Conservation (phyloP, 2,888 invertebrate genomes). For the Agriopis marginaria region DNA sequence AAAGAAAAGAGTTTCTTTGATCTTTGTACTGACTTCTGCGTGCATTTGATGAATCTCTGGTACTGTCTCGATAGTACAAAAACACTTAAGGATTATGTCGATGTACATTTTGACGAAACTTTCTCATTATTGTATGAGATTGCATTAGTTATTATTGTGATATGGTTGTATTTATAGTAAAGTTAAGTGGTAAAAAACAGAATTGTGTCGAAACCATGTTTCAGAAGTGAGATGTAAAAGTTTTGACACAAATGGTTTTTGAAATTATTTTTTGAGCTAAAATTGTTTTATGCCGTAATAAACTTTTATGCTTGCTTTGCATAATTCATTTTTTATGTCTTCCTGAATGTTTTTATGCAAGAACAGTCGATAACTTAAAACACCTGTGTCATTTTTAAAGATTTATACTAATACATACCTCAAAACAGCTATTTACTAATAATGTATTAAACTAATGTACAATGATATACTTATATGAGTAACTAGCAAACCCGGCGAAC, state of each 20-base stretch:
- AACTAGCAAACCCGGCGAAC: too few species aligned
- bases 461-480: too few species aligned
- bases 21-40: constrained; percentile 30
- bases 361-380: not conserved
- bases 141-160: constrained; percentile 1
- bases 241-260: constrained; percentile 36
- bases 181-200: not conserved
- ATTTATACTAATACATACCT: too few species aligned
- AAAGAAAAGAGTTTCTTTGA: constrained; percentile 42
- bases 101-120: not conserved
- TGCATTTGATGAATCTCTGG: constrained; percentile 33
- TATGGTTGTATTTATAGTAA: not conserved
- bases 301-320: constrained; percentile 10
- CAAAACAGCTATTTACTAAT: too few species aligned
- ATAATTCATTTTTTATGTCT: constrained; percentile 9
- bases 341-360: not conserved
- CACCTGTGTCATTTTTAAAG: too few species aligned
- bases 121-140: not conserved
- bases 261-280: constrained; percentile 26
- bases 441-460: too few species aligned
- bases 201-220: constrained; percentile 29
- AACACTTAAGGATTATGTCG: constrained; percentile 8
- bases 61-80: constrained; percentile 3
- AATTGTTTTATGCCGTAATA: constrained; percentile 20
- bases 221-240: constrained; percentile 26